Base-by-base conservation (phyloP, 2,888 invertebrate species). In the Nudaria mundana region DNA sequence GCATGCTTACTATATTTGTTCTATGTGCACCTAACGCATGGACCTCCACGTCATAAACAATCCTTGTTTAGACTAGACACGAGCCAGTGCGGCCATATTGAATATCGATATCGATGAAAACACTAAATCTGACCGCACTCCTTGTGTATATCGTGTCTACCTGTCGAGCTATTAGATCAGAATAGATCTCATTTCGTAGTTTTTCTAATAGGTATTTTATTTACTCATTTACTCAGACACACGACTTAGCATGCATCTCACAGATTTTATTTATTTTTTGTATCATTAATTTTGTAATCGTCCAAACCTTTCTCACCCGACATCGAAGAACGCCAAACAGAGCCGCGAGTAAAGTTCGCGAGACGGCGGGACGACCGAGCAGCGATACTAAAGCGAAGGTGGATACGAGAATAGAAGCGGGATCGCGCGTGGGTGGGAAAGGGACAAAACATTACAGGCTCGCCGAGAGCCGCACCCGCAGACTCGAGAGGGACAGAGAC, bases 401-500 rank as follows among this genome's bases (percentile, higher is more conserved):
- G 31, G 74, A 70, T 52, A 65, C 62, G 58, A 56, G 57, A 44
- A 46, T 55, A 29, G 74, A 70, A 52, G 48, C 58, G 57, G 58
- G 64, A 47, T 57, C 76, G 50, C 76, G 79, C 62, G 57, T 43
- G 44, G 53, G 56, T 30, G 84, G 82, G 62, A 84, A 74, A 54
- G 73, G 75, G 63, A 62, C 78, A 56, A 85, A 81, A 70, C 68
- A 72, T 76, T 89, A 85, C 78, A 81, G 85, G 60, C 66, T 74
- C 57, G 80, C 83, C 53, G 82, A 84, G 72, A 90, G 86, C 42
- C 87, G 89, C 56, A 77, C 86, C 61, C 83, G 86, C 44, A 70
- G 90, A 30, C 71, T 77, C 52, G 82, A 90, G 56, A 84, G 92
- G 62, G 92, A 92, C 65, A 16, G 38, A 6, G 91, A 85, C 36